A percentile compares a stretch with the other conserved stretches of the same genome.
phyloP scores from a whole-genome alignment of 2,797 vertebrate species.

The Gambelia wislizenii region DNA sequence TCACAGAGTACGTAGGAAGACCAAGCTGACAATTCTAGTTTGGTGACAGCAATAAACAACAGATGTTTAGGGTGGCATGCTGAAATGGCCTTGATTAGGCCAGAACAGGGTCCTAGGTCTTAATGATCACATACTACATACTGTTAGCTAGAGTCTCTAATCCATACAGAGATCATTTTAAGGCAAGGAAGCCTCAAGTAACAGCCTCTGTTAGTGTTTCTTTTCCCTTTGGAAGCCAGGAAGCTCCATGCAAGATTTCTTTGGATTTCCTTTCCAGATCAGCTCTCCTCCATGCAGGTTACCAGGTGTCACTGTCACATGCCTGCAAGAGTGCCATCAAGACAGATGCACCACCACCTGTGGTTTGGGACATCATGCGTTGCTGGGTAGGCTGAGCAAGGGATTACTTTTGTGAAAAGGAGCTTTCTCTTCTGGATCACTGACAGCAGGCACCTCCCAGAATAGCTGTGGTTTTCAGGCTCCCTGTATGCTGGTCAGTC shows the following conservation, averaged over 20 bases:
- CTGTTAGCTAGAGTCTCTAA: not conserved
- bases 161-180: not conserved
- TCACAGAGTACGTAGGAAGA: not conserved
- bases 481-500: not conserved
- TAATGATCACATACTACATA: not conserved
- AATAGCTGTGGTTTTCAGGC: not conserved
- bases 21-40: not conserved
- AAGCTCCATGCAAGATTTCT: not conserved
- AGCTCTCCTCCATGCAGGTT: slow-evolving; percentile 88
- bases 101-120: not conserved
- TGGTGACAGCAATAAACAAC: not conserved
- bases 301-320: slow-evolving; percentile 91
- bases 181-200: not conserved
- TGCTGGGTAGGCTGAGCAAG: slow-evolving; percentile 88
- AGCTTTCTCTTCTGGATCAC: not conserved
- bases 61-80: not conserved
- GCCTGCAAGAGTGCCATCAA: slow-evolving; percentile 92
- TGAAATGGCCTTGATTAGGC: not conserved
- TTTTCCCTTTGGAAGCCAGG: not conserved
- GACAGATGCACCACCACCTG: slow-evolving; percentile 84
- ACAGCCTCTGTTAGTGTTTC: not conserved
- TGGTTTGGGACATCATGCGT: slow-evolving; percentile 93
- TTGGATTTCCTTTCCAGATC: slow-evolving; percentile 79
- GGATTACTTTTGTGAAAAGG: not conserved
- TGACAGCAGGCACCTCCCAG: not conserved